Percentiles rank a stretch among this genome's conserved stretches.
Conservation (phyloP, 2,888 invertebrate genomes). For the Hirtodrosophila confusa region DNA sequence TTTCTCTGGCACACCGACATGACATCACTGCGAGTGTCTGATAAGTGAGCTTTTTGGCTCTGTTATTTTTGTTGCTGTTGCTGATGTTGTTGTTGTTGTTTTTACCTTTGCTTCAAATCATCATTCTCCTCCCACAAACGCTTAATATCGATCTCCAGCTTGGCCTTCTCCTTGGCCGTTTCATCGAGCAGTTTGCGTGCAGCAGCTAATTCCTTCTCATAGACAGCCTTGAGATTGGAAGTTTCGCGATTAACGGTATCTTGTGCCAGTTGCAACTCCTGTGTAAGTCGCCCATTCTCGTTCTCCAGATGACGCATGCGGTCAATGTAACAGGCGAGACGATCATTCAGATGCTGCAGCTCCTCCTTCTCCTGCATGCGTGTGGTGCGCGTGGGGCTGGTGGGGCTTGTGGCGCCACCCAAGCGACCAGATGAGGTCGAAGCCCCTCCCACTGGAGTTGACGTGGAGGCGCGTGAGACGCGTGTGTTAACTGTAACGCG, state of each 20-base stretch:
- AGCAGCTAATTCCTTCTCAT: constrained; percentile 95
- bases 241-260: constrained; percentile 95
- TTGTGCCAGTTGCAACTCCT: constrained; percentile 92
- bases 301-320: constrained; percentile 95
- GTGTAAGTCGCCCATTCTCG: constrained; percentile 93
- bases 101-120: constrained; percentile 90
- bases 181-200: constrained; percentile 96
- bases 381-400: constrained; percentile 94
- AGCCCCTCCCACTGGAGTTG: constrained; percentile 77
- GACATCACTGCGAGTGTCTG: constrained; percentile 63
- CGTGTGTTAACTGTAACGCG: constrained; percentile 81
- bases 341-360: constrained; percentile 96
- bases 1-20: constrained; percentile 28
- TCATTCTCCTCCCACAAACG: constrained; percentile 94
- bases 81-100: constrained; percentile 9
- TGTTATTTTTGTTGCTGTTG: constrained; percentile 16
- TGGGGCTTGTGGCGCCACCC: constrained; percentile 86
- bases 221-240: constrained; percentile 94
- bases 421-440: constrained; percentile 54
- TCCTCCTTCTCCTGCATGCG: constrained; percentile 97
- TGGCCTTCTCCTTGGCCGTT: constrained; percentile 96
- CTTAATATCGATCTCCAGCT: constrained; percentile 95
- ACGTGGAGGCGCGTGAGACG: constrained; percentile 80
- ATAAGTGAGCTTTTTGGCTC: constrained; percentile 33
- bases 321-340: constrained; percentile 98